Conservation (phyloP, 2,113 vertebrate species). For the Mus pahari region DNA sequence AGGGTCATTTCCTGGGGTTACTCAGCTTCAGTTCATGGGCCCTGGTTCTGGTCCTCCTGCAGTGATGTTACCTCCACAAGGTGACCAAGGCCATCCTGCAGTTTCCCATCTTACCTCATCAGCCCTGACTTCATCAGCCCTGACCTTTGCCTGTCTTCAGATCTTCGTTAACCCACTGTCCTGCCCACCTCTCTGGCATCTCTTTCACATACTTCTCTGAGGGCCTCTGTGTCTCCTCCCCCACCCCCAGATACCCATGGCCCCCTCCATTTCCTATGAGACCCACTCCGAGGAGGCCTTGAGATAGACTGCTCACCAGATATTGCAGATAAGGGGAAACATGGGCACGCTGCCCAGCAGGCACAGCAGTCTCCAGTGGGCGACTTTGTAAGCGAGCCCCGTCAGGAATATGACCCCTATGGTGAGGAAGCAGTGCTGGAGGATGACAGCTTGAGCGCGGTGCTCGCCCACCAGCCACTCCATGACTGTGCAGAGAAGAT, state of each 20-base stretch:
- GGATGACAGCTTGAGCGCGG: constrained; percentile 88
- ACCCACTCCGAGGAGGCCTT: fast-evolving
- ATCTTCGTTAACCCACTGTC: constrained; percentile 86
- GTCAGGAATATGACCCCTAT: constrained; percentile 88
- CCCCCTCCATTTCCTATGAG: background rate
- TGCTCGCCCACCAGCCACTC: constrained; percentile 92
- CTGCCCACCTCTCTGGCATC: constrained; percentile 38
- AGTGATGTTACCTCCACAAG: constrained; percentile 85
- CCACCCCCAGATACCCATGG: background rate
- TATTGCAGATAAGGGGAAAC: constrained; percentile 82
- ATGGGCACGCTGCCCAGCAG: constrained; percentile 87
- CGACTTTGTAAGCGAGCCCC: constrained; percentile 87
- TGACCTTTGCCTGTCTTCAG: constrained; percentile 84
- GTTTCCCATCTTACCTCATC: background rate
- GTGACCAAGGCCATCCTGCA: constrained; percentile 53
- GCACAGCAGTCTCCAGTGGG: constrained; percentile 91
- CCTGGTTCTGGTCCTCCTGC: background rate
- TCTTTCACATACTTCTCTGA: background rate
- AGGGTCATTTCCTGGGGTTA: background rate
- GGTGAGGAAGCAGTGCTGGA: constrained; percentile 84
- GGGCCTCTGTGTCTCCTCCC: background rate
- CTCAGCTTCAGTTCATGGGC: background rate
- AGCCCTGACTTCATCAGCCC: constrained; percentile 82
- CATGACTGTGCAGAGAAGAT: constrained; percentile 83
- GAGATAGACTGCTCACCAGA: constrained; percentile 84